Conservation (phyloP, 1,140 invertebrate species). For the Mamestra configurata region DNA sequence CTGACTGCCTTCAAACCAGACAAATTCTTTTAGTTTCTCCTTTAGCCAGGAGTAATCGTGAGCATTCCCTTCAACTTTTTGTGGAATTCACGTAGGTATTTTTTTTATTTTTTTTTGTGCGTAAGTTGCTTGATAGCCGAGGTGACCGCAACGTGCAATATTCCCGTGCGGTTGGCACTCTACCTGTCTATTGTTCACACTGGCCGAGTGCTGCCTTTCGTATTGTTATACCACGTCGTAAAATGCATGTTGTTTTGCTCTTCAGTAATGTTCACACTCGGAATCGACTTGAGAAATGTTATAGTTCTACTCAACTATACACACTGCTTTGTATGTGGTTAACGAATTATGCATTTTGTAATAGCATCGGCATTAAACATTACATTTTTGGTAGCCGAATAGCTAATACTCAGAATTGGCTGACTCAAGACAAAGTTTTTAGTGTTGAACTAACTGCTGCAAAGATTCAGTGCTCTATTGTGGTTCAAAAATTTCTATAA, state of each 20-base stretch:
- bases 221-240: constrained; percentile 49
- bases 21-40: constrained; percentile 11
- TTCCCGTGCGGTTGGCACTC: constrained; percentile 57
- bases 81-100: constrained; percentile 25
- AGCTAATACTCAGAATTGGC: too few relatives aligned
- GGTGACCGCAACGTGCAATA: constrained; percentile 59
- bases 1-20: not conserved
- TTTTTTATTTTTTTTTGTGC: constrained; percentile 47
- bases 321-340: too few relatives aligned
- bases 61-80: constrained; percentile 30
- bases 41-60: constrained; percentile 1
- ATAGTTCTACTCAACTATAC: not conserved
- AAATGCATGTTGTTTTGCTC: constrained; percentile 35
- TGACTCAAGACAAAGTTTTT: too few relatives aligned
- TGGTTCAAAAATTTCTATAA: too few relatives aligned
- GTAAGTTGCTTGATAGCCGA: constrained; percentile 39
- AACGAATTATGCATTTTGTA: too few relatives aligned
- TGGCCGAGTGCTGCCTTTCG: constrained; percentile 51
- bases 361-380: too few relatives aligned
- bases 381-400: too few relatives aligned
- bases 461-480: too few relatives aligned
- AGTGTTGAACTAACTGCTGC: too few relatives aligned
- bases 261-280: not conserved
- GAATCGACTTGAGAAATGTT: not conserved
- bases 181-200: constrained; percentile 58